A percentile compares a stretch with the other conserved stretches of the same genome.
Conservation (phyloP, 2,797 vertebrate genomes). For the Chanos chanos region DNA sequence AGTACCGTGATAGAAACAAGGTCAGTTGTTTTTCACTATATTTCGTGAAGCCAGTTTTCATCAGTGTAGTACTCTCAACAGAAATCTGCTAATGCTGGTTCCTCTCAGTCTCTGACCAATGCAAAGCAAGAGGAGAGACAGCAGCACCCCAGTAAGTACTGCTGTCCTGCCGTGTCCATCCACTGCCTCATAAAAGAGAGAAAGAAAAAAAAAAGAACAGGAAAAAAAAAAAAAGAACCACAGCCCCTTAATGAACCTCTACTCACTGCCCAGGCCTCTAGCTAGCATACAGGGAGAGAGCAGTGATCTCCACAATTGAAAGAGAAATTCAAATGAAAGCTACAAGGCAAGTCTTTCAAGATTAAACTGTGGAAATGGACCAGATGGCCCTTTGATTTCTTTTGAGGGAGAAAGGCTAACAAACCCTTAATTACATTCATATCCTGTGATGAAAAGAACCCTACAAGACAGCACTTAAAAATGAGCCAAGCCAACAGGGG, state of each 20-base stretch:
- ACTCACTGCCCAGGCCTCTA: conserved; percentile 26
- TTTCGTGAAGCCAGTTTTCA: too few species aligned
- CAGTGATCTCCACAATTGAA: conserved; percentile 34
- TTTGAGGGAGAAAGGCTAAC: conserved; percentile 27
- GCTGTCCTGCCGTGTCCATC: neutral
- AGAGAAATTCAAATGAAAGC: conserved; percentile 51
- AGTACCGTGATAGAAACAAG: too few species aligned
- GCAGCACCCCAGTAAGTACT: too few species aligned
- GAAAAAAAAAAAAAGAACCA: too few species aligned
- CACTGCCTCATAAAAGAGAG: neutral
- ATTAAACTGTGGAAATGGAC: conserved; percentile 21
- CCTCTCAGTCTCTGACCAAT: too few species aligned
- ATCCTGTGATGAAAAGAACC: neutral
- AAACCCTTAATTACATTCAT: conserved; percentile 22
- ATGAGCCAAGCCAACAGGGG: neutral
- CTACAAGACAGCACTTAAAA: neutral
- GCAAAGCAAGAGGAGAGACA: too few species aligned
- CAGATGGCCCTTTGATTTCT: conserved; percentile 20
- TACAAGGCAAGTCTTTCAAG: conserved; percentile 25
- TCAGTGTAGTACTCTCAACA: too few species aligned
- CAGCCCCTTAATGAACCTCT: conserved; percentile 45
- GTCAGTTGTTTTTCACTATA: too few species aligned
- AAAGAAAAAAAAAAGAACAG: neutral
- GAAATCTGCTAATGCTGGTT: too few species aligned
- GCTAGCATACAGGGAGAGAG: conserved; percentile 29